Conservation (phyloP, 1,140 invertebrate species). For the Heterodera carotae region DNA sequence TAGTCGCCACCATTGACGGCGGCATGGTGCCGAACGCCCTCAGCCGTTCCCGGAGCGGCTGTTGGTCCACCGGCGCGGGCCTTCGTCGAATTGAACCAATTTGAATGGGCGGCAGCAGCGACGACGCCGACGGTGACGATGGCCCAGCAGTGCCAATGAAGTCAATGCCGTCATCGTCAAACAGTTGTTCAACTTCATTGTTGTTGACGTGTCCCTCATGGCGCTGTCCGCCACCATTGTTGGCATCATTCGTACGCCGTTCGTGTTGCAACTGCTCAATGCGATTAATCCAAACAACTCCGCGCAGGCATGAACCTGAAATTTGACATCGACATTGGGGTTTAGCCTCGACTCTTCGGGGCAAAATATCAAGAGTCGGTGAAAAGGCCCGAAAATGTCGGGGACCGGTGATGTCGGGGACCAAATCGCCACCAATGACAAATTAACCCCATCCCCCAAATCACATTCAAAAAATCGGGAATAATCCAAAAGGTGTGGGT, state of each 20-base stretch:
- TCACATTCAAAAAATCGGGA: background rate
- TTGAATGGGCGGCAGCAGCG: too few relatives aligned
- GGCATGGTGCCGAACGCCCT: constrained; percentile 34
- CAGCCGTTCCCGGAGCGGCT: constrained; percentile 32
- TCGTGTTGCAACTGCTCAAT: constrained; percentile 1
- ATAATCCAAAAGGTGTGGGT: constrained; percentile 11
- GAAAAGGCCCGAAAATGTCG: too few relatives aligned
- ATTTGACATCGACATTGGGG: background rate
- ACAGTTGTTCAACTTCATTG: constrained; percentile 22
- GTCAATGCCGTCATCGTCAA: background rate
- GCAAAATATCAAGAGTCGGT: too few relatives aligned
- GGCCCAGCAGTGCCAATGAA: background rate
- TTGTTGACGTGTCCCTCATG: background rate
- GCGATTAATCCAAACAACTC: constrained; percentile 14
- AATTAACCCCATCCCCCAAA: too few relatives aligned
- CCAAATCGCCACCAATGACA: too few relatives aligned
- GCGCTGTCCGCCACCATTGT: too few relatives aligned
- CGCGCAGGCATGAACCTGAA: constrained; percentile 20
- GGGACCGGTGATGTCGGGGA: too few relatives aligned
- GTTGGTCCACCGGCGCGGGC: constrained; percentile 18
- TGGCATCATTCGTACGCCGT: background rate
- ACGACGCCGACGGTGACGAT: too few relatives aligned
- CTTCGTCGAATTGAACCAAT: constrained; percentile 32
- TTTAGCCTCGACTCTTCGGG: too few relatives aligned
- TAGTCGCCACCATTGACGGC: too few relatives aligned